Base-by-base conservation (phyloP, 2,113 vertebrate species). In the Nanorana parkeri region DNA sequence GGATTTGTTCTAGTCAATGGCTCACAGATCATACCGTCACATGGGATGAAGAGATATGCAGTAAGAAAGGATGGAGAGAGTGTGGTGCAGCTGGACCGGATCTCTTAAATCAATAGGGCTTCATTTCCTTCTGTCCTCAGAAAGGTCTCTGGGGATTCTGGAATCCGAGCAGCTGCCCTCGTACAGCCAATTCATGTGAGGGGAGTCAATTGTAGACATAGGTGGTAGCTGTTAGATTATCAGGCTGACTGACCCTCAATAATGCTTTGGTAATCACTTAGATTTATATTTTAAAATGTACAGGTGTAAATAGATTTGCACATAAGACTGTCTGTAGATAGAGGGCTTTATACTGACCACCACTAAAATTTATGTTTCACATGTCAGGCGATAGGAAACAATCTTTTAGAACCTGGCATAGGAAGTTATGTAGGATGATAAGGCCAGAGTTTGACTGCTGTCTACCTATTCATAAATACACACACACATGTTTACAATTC, bases 21-120 rank as follows among this genome's bases (percentile, higher is more conserved):
- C 29, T 79, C 21, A 21, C 36, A 21, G 68, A 15, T 41, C 29
- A 56, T n/a, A 47, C 54, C 41, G 20, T 56, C 60, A 23, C 28
- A 21, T 29, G 60, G 26, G 24, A 41, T 15, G 13, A 10, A 32
- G 52, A 23, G 58, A 73, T 74, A 61, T 3, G 36, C 36, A 66
- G 47, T 20, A 74, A 55, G 13, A 81, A 80, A 73, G 24, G 19
- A 61, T 55, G 13, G 23, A 41, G 23, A 23, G 15, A 81, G 56
- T 52, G 60, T 28, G 58, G 21, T 55, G 28, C 79, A 81, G 79
- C 69, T 72, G 21, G 79, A 65, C 23, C 5, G 23, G 60, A 81
- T 64, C 58, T 63, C 15, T 63, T 1, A 65, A 73, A 73, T 73
- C 79, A 81, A 81, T 81, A 54, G 24, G 68, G 16, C 36, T 73